Evolutionary conservation across 1,140 invertebrate species (phyloP).

Genomic region (Zeugodacus cucurbitae): DNA sequence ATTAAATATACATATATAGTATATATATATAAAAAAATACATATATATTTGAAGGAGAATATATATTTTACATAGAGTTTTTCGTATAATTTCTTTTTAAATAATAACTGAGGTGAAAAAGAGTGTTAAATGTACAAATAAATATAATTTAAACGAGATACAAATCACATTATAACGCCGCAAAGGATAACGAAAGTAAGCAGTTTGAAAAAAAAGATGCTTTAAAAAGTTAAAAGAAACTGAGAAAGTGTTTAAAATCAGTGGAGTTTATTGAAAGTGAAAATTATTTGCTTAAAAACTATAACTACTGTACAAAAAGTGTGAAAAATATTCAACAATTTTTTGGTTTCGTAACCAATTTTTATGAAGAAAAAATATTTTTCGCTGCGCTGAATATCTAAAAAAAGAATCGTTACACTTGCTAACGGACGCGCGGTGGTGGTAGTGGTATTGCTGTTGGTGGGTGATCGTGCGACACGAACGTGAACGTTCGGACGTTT

Average conservation of each 20-base stretch:
- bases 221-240: background rate
- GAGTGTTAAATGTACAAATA: background rate
- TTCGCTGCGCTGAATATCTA: conserved; percentile 66
- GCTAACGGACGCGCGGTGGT: conserved; percentile 50
- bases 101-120: conserved; percentile 33
- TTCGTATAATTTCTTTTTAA: conserved; percentile 54
- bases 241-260: no score
- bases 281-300: conserved; percentile 14
- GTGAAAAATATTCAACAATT: conserved; percentile 49
- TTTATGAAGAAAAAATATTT: conserved; percentile 50
- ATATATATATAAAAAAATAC: conserved; percentile 50
- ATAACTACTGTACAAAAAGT: conserved; percentile 41
- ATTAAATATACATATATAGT: conserved; percentile 42
- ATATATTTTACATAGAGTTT: conserved; percentile 53
- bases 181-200: conserved; percentile 56
- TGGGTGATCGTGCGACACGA: background rate
- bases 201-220: conserved; percentile 46
- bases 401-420: conserved; percentile 50
- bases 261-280: conserved; percentile 9
- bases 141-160: conserved; percentile 30
- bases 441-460: conserved; percentile 47
- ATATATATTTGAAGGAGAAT: conserved; percentile 55
- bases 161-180: conserved; percentile 49
- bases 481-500: background rate
- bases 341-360: conserved; percentile 63